Percentiles rank a stretch among this genome's conserved stretches.
These are phyloP conservation scores for Epinephelus malabaricus DNA, from an alignment of 2,797 vertebrate genomes.

Conservation along the genomic window DNA sequence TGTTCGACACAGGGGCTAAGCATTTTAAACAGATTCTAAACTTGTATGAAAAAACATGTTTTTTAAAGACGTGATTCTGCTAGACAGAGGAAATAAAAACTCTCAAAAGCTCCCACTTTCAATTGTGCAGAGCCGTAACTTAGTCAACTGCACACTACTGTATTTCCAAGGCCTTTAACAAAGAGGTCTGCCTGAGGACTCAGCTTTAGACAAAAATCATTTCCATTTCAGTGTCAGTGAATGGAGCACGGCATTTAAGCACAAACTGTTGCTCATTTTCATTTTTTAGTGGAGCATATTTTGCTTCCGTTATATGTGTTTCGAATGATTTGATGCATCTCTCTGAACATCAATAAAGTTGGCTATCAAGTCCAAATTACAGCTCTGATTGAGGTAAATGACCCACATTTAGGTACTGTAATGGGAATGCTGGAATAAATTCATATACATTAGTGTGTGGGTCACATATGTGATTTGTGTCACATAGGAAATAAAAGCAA, in stretches of 20 bases:
- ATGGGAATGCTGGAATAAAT: background rate
- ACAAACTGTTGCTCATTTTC: background rate
- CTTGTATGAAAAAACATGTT: background rate
- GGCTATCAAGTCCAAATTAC: background rate
- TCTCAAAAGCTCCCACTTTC: background rate
- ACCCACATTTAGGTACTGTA: background rate
- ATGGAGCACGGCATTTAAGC: background rate
- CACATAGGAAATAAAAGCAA: constrained; percentile 5
- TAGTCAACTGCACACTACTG: background rate
- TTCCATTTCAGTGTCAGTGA: constrained; percentile 5
- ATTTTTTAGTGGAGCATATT: background rate
- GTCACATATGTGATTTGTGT: background rate
- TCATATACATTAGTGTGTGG: background rate
- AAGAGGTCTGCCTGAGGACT: background rate
- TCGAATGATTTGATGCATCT: background rate
- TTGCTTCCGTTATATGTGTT: background rate
- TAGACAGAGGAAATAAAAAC: background rate
- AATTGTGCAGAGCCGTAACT: background rate
- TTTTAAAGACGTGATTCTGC: background rate
- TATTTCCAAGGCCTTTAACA: background rate
- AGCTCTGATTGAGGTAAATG: background rate
- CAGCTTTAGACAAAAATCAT: background rate
- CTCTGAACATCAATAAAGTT: background rate
- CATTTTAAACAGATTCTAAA: background rate
- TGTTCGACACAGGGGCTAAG: background rate